Percentiles rank a stretch among this genome's conserved stretches.
phyloP scores from a whole-genome alignment of 2,888 invertebrate genomes.

The Hemistola chrysoprasaria region DNA sequence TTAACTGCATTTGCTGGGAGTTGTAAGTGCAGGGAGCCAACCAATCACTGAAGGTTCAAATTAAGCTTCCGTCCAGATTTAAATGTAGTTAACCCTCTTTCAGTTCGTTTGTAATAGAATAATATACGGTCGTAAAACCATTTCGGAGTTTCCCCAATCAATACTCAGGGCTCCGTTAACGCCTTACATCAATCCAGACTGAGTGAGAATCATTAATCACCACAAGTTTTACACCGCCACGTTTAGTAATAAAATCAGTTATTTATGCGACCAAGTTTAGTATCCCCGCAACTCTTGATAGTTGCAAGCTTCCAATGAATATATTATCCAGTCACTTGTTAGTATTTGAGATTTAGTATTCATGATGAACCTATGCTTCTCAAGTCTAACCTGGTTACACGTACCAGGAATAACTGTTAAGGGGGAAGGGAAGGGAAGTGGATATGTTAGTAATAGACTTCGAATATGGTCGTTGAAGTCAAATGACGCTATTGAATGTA shows the following conservation, averaged over 20 bases:
- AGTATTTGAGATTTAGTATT: slow-evolving; percentile 55
- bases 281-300: slow-evolving; percentile 31
- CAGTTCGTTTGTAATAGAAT: too few species aligned
- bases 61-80: too few species aligned
- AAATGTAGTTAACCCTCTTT: too few species aligned
- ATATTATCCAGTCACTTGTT: slow-evolving; percentile 55
- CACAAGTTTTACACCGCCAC: slow-evolving; percentile 19
- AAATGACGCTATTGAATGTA: slow-evolving; percentile 23
- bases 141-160: neutral
- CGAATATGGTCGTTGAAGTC: slow-evolving; percentile 20
- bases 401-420: slow-evolving; percentile 18
- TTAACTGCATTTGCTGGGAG: too few species aligned
- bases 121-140: too few species aligned
- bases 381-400: slow-evolving; percentile 43
- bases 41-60: too few species aligned
- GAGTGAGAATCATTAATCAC: slow-evolving; percentile 22
- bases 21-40: too few species aligned
- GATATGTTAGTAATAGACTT: slow-evolving; percentile 20
- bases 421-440: slow-evolving; percentile 24
- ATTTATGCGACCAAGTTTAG: slow-evolving; percentile 36
- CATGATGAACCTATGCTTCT: slow-evolving; percentile 40
- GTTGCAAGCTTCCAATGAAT: slow-evolving; percentile 66
- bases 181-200: neutral
- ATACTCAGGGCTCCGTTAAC: slow-evolving; percentile 5
- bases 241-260: slow-evolving; percentile 9